These are phyloP conservation scores for Trogon melanurus DNA, from an alignment of 2,113 vertebrate species.

Conservation along the genomic window DNA sequence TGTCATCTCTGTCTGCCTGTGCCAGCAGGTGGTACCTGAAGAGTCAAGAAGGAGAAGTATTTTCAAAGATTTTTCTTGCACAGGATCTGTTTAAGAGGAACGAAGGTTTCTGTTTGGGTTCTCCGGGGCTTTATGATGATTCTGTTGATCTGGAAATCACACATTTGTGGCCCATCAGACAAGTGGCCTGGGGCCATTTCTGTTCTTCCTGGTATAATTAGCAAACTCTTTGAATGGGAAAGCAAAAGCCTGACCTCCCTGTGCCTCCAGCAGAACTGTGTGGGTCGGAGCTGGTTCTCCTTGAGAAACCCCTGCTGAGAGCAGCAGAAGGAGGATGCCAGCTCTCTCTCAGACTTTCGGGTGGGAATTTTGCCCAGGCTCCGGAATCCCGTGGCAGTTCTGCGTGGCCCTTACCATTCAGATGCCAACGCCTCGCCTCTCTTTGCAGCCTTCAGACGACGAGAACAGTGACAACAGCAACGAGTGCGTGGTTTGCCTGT, in stretches of 20 bases:
- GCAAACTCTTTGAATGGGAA: background rate
- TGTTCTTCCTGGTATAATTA: background rate
- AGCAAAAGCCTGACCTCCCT: background rate
- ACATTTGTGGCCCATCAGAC: background rate
- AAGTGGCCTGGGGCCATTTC: background rate
- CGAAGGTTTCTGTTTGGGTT: background rate
- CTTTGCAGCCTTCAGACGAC: constrained; percentile 87
- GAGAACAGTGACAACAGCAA: constrained; percentile 98
- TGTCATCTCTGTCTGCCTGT: background rate
- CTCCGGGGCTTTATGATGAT: background rate
- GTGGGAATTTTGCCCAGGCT: background rate
- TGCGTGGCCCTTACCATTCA: background rate
- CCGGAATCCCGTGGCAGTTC: background rate
- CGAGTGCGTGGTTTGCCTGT: constrained; percentile 96
- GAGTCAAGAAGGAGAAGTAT: background rate
- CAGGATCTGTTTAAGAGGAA: background rate
- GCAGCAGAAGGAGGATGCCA: background rate
- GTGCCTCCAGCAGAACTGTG: background rate
- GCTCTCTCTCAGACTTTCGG: background rate
- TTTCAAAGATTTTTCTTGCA: background rate
- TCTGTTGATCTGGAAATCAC: background rate
- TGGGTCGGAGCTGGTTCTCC: background rate
- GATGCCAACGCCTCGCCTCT: background rate
- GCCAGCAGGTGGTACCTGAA: background rate
- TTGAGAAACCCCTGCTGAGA: background rate